These are phyloP conservation scores for Idaea dimidiata DNA, from an alignment of 2,888 invertebrate genomes.

Conservation along the genomic window DNA sequence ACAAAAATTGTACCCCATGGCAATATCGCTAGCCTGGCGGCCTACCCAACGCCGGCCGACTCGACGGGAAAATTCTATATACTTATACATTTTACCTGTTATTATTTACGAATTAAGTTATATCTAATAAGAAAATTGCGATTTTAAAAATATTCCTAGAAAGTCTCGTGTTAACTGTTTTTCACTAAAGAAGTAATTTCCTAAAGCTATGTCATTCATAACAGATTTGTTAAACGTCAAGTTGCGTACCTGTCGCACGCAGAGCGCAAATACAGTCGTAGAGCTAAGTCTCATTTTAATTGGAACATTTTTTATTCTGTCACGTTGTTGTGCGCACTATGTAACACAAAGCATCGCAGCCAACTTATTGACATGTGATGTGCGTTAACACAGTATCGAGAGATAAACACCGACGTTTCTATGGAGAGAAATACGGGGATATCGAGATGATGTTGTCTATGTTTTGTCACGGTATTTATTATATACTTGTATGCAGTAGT, in stretches of 20 bases:
- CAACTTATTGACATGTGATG: constrained; percentile 53
- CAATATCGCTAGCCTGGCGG: too few relatives aligned
- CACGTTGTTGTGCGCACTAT: constrained; percentile 41
- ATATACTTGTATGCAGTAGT: too few relatives aligned
- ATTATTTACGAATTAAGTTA: too few relatives aligned
- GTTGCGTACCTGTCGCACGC: constrained; percentile 60
- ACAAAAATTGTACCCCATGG: too few relatives aligned
- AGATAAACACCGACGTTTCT: constrained; percentile 42
- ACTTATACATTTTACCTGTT: too few relatives aligned
- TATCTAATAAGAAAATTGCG: too few relatives aligned
- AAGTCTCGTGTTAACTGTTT: constrained; percentile 20
- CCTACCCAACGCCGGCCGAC: too few relatives aligned
- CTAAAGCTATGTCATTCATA: constrained; percentile 27
- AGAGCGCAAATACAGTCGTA: constrained; percentile 50
- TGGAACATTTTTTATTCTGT: constrained; percentile 59
- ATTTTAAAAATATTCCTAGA: constrained; percentile 5
- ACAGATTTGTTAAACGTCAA: constrained; percentile 49
- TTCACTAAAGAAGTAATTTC: constrained; percentile 7
- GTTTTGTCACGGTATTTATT: constrained; percentile 33
- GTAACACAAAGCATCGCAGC: constrained; percentile 44
- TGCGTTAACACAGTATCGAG: constrained; percentile 43
- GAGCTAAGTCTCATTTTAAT: constrained; percentile 57
- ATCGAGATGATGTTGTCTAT: constrained; percentile 16
- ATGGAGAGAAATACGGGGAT: constrained; percentile 32
- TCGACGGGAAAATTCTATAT: too few relatives aligned